phyloP scores from a whole-genome alignment of 2,888 invertebrate genomes.

The Linyphia triangularis region DNA sequence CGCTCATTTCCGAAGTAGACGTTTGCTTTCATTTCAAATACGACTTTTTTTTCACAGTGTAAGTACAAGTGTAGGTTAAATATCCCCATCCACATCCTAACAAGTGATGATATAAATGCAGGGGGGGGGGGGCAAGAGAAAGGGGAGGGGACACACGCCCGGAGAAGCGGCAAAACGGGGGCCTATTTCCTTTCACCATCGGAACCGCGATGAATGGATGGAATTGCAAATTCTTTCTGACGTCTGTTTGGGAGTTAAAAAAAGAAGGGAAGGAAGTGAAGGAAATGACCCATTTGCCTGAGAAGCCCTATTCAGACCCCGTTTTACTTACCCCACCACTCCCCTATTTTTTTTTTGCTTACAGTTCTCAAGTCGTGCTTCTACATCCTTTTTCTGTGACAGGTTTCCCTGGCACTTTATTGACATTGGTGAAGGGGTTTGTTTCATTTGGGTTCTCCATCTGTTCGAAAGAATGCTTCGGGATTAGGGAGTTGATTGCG shows the following conservation, averaged over 20 bases:
- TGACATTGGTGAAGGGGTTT: constrained; percentile 19
- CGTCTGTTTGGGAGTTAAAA: not conserved
- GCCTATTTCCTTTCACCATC: constrained; percentile 32
- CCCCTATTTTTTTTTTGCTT: not conserved
- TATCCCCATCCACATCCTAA: too few relatives aligned
- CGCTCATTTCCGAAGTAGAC: too few relatives aligned
- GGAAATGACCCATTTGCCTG: constrained; percentile 73
- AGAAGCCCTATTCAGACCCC: constrained; percentile 58
- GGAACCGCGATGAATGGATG: not conserved
- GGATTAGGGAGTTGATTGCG: too few relatives aligned
- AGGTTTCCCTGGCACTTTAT: constrained; percentile 38
- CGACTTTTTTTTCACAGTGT: too few relatives aligned
- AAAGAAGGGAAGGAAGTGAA: constrained; percentile 54
- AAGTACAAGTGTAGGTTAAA: too few relatives aligned
- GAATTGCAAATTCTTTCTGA: not conserved
- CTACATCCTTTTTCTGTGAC: constrained; percentile 7
- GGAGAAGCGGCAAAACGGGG: not conserved
- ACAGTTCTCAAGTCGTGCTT: too few relatives aligned
- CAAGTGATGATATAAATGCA: too few relatives aligned
- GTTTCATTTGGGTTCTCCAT: constrained; percentile 1
- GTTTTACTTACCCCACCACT: not conserved
- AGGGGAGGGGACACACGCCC: not conserved
- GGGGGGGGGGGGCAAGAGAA: too few relatives aligned
- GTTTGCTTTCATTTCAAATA: too few relatives aligned
- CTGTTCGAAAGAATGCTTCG: constrained; percentile 7